A percentile compares a stretch with the other conserved stretches of the same genome.
Evolutionary conservation across 2,888 invertebrate species (phyloP).

Genomic region (Erebia epiphron): DNA sequence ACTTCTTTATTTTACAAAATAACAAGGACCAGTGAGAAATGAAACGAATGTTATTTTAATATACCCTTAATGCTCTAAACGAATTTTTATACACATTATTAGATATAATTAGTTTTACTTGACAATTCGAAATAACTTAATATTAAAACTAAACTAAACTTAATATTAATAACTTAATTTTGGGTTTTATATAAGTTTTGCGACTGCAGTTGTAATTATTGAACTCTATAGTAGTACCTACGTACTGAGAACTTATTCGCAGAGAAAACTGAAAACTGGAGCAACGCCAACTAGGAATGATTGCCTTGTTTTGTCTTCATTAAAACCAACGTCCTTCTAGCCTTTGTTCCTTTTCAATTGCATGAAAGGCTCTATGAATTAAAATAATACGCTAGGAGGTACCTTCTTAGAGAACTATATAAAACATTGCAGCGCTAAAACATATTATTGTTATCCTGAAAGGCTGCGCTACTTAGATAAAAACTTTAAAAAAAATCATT

Average conservation of each 20-base stretch:
- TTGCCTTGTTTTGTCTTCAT: slow-evolving; percentile 24
- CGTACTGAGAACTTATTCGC: slow-evolving; percentile 13
- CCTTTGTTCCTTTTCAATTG: slow-evolving; percentile 18
- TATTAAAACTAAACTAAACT: no score
- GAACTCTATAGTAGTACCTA: slow-evolving; percentile 3
- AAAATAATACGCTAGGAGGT: slow-evolving; percentile 8
- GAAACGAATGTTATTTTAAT: background rate
- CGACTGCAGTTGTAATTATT: background rate
- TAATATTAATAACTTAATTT: no score
- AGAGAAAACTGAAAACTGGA: slow-evolving; percentile 26
- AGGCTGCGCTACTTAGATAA: background rate
- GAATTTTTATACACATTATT: no score
- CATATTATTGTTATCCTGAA: background rate
- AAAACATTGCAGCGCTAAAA: background rate
- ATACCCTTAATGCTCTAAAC: no score
- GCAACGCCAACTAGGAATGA: slow-evolving; percentile 17
- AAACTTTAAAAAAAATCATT: no score
- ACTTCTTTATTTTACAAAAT: background rate
- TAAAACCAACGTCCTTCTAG: slow-evolving; percentile 26
- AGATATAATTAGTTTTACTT: no score
- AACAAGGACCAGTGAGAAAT: background rate
- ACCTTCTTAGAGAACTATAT: background rate
- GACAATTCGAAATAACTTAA: no score
- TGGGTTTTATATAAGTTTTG: background rate
- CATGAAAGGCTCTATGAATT: slow-evolving; percentile 9